Conservation (phyloP, 2,888 invertebrate species). For the Reticulitermes lucifugus region DNA sequence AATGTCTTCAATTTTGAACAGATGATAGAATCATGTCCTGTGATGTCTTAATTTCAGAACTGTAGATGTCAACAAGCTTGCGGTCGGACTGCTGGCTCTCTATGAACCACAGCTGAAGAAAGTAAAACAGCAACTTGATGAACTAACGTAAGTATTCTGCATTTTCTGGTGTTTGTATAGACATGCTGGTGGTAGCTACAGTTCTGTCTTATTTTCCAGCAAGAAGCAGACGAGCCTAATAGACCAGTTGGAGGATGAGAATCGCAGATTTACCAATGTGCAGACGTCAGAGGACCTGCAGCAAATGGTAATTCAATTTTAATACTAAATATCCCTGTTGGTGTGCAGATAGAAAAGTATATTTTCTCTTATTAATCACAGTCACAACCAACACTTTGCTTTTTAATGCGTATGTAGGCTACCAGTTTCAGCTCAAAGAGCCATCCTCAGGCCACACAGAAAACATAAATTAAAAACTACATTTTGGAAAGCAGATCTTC, state of each 20-base stretch:
- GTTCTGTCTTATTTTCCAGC: slow-evolving; percentile 55
- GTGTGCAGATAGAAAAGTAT: too few relatives aligned
- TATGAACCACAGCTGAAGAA: slow-evolving; percentile 61
- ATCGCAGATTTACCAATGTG: slow-evolving; percentile 59
- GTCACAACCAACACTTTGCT: too few relatives aligned
- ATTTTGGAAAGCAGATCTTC: too few relatives aligned
- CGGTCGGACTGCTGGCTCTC: slow-evolving; percentile 60
- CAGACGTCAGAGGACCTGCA: slow-evolving; percentile 59
- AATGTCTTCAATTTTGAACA: too few relatives aligned
- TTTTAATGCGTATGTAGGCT: too few relatives aligned
- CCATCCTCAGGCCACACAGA: too few relatives aligned
- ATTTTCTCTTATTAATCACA: too few relatives aligned
- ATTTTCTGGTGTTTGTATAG: neutral
- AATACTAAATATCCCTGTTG: too few relatives aligned
- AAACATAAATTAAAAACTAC: too few relatives aligned
- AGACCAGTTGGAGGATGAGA: slow-evolving; percentile 60
- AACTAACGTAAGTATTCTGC: slow-evolving; percentile 61
- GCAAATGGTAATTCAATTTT: slow-evolving; percentile 60
- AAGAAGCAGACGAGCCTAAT: slow-evolving; percentile 60
- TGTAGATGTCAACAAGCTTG: slow-evolving; percentile 57
- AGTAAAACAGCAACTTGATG: slow-evolving; percentile 61
- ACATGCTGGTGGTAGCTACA: neutral
- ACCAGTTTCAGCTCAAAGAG: too few relatives aligned
- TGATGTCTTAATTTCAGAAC: neutral
- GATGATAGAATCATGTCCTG: too few relatives aligned